Evolutionary conservation across 2,113 vertebrate genomes (phyloP), one percentile per base, ranked within the genome.

Genomic region (Dipodomys stephensi): DNA sequence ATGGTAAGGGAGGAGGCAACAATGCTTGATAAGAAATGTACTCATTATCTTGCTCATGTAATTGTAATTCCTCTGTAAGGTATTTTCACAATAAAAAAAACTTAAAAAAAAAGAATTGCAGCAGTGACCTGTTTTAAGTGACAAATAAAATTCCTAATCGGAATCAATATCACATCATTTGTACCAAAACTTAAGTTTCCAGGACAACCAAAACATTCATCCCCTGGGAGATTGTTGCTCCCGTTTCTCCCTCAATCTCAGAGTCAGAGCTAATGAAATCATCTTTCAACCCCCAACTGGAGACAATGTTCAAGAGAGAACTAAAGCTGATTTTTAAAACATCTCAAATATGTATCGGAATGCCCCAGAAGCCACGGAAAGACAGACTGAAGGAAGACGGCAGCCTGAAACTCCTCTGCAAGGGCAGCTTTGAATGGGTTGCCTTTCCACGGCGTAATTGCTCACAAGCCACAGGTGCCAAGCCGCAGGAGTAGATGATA

Each of bases 401-500:
- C 7, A 25, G 62, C 60, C 65, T 39, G 18, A 57, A 88, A 77
- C 64, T 3, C 0, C 87, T 92, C 82, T 64, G 6, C 20, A 27
- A 67, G 71, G 87, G 81, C 44, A 20, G 4, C 87, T 89, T 44
- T 32, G 81, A 89, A 30, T 19, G 32, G 81, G 49, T 30, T 0
- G 13, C 7, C 78, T 95, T 57, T 74, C 78, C 74, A 32, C 57
- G 16, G 0, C 0, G 9, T 79, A 94, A 93, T 92, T 92, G 94
- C 93, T 96, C 93, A 96, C 90, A 88, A 96, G 96, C 74, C 79
- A 27, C 83, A 96, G 91, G 83, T 96, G 78, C 81, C 91, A 76
- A 97, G 96, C 74, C 83, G 25, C 80, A 95, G 86, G 60, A 93
- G 82, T 18, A 1, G 3, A 46, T 15, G 65, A 71, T 32, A 90